A percentile compares a stretch with the other conserved stretches of the same genome.
phyloP scores from a whole-genome alignment of 2,113 vertebrate species.

The Gadus macrocephalus region DNA sequence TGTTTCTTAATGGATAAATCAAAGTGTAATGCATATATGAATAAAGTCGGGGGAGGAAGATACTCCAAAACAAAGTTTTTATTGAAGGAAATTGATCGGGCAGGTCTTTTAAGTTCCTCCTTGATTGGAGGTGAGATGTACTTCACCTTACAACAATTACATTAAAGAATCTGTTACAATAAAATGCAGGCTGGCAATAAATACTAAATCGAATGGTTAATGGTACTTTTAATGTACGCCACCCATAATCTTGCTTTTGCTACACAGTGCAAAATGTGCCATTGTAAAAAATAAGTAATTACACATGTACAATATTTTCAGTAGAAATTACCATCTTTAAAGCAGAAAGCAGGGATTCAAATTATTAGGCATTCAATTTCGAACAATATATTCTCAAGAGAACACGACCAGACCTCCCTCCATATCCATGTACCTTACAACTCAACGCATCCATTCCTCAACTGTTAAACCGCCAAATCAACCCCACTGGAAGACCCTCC shows the following conservation, averaged over 20 bases:
- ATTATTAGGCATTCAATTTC: neutral
- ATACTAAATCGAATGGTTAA: conserved; percentile 41
- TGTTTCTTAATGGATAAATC: too few species aligned
- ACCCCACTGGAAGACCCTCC: too few species aligned
- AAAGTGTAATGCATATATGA: too few species aligned
- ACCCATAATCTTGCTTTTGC: conserved; percentile 15
- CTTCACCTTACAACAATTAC: too few species aligned
- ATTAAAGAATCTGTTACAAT: neutral
- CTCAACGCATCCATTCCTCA: neutral
- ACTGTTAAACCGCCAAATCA: neutral
- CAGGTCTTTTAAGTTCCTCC: neutral
- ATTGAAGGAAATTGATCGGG: conserved; percentile 20
- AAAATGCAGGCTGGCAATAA: conserved; percentile 38
- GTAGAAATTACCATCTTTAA: neutral
- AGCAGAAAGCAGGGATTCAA: neutral
- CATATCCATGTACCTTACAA: neutral
- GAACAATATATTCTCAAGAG: neutral
- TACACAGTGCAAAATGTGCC: conserved; percentile 41
- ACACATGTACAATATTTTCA: conserved; percentile 28
- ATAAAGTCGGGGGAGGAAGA: neutral
- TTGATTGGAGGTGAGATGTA: too few species aligned
- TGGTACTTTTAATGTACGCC: conserved; percentile 5
- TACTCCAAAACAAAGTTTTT: conserved; percentile 9
- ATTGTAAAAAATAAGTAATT: conserved; percentile 17
- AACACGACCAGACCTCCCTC: neutral